A percentile compares a stretch with the other conserved stretches of the same genome.
Evolutionary conservation across 1,140 invertebrate species (phyloP).

Genomic region (Stegodyphus mimosarum): DNA sequence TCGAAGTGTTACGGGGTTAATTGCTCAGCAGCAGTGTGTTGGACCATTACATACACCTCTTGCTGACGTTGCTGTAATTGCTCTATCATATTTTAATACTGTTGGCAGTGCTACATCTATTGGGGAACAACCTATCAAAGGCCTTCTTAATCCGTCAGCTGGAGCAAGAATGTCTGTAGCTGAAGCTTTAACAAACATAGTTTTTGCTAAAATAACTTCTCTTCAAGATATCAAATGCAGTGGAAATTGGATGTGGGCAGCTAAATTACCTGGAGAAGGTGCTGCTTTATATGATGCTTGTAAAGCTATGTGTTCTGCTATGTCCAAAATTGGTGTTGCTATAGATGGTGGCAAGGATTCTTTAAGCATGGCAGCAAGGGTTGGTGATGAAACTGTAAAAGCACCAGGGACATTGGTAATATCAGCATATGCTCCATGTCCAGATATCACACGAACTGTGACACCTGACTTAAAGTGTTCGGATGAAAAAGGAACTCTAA

Average conservation of each 20-base stretch:
- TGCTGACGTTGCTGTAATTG: slow-evolving; percentile 93
- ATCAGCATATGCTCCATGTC: slow-evolving; percentile 93
- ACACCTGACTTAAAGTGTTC: slow-evolving; percentile 91
- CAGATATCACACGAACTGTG: slow-evolving; percentile 80
- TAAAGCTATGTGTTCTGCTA: slow-evolving; percentile 85
- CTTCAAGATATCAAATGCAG: slow-evolving; percentile 93
- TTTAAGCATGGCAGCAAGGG: slow-evolving; percentile 93
- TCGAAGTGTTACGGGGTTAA: slow-evolving; percentile 91
- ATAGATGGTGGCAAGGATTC: slow-evolving; percentile 99
- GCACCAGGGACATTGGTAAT: slow-evolving; percentile 92
- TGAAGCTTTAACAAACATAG: slow-evolving; percentile 94
- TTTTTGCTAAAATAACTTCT: slow-evolving; percentile 89
- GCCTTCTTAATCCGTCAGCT: slow-evolving; percentile 80
- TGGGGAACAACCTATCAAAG: slow-evolving; percentile 97
- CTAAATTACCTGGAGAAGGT: slow-evolving; percentile 92
- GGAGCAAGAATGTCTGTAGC: slow-evolving; percentile 94
- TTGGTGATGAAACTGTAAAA: slow-evolving; percentile 80
- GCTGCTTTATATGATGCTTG: slow-evolving; percentile 88
- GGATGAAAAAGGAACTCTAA: slow-evolving; percentile 70
- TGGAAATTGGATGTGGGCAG: slow-evolving; percentile 99
- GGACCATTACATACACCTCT: slow-evolving; percentile 95
- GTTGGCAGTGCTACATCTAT: slow-evolving; percentile 91
- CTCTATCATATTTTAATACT: slow-evolving; percentile 76
- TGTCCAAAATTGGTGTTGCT: slow-evolving; percentile 88
- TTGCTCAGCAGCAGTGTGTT: slow-evolving; percentile 97